Evolutionary conservation across 2,888 invertebrate species (phyloP), one percentile per base, ranked within the genome.

Genomic region (Chironomus tentans): DNA sequence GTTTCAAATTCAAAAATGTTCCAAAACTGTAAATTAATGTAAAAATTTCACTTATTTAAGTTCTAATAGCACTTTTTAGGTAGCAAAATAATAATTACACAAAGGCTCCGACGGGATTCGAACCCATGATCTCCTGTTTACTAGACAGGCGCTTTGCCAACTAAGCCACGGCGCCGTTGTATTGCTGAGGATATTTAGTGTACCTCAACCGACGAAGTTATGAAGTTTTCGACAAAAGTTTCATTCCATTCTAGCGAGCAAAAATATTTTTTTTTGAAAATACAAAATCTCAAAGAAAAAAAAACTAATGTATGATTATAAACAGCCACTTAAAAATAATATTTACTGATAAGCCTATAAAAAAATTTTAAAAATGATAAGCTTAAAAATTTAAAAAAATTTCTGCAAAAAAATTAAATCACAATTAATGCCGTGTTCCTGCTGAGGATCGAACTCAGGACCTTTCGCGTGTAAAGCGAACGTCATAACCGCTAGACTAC

Each of bases 361-460:
- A 3, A n/a, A n/a, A n/a, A n/a, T n/a, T 48, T 48, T n/a, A 12
- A 12, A 48, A 48, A n/a, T n/a, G 13, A 1, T 12, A 5, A 4
- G 1, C 3, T 28, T 28, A 4, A 28, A 4, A 38, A 38, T 38
- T 12, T 10, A 15, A 15, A 50, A 50, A 50, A 50, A 15, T 50
- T 50, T n/a, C 48, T 48, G 12, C 50, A 15, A 50, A 15, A 13
- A 50, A 50, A 50, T 15, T 50, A 50, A 15, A 50, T 2, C 50
- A 50, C 13, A 15, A 50, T 50, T 50, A 1, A 15, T n/a, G 15
- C 13, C 13, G 50, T 82, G 82, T 81, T 82, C 81, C 81, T 81
- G 84, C 83, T 83, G 83, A 83, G 84, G 83, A 82, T 83, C 83
- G 84, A 84, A 84, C 84, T 84, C 84, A 83, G 84, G 84, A 83